Base-by-base conservation (phyloP, 1,140 invertebrate genomes). In the Drosophila elegans region DNA sequence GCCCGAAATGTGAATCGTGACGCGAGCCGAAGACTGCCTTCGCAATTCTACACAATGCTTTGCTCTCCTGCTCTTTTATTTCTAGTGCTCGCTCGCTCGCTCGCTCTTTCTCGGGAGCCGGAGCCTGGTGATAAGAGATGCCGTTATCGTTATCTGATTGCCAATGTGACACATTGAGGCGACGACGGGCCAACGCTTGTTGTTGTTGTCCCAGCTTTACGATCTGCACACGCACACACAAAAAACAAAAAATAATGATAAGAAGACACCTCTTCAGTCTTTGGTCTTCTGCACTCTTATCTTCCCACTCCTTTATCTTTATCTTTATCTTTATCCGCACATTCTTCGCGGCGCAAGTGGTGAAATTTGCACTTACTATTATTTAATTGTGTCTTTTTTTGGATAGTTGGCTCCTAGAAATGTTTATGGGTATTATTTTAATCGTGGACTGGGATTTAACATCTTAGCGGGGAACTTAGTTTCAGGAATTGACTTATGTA, bases 131-230 rank as follows among this genome's bases (percentile, higher is more conserved):
- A 82, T 78, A 79, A 81, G 45, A 39, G 67, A 78, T 78, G 52
- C 41, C 39, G 44, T 82, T 83, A 76, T 76, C 74, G 44, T 82
- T 83, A 76, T 76, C 74, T 73, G 60, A 72, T 78, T 66, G 62
- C 44, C 63, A 75, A 69, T 75, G 59, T 72, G 80, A 80, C 80
- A 84, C 61, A 76, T 73, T 81, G 38, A 59, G 77, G 64, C 63
- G 76, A 64, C 76, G 53, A 66, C 72, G 52, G 38, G 57, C 64
- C 59, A 83, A 68, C 60, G 55, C 45, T 44, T 53, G 59, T 56
- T 55, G 29, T 46, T 48, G 57, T 51, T 38, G 32, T 39, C 38
- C 10, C 25, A 42, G 39, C 49, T 77, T 85, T 73, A 77, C 48
- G 78, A 79, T 85, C 60, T 46, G 48, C 81, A 76, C 71, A 85